Evolutionary conservation across 2,888 invertebrate genomes (phyloP), one percentile per base, ranked within the genome.

Genomic region (Amaurobius ferox): DNA sequence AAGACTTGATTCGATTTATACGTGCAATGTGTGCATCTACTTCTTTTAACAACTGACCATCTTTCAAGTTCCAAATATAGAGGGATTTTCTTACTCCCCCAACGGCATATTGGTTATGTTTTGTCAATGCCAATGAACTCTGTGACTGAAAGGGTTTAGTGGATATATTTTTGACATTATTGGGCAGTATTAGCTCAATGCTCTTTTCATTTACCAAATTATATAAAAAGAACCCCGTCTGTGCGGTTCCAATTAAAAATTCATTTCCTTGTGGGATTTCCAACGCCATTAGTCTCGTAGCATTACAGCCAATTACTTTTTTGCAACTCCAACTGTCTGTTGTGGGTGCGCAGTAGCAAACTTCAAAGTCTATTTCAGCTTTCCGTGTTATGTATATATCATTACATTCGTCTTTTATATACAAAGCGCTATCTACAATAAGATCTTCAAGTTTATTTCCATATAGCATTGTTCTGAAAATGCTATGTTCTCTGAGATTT

Each of bases 11-110:
- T 89, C 97, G 96, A 79, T 99, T 97, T 13, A 99, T 98, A 86
- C 99, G 93, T 0, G 98, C 98, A 90, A 98, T 99, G 91, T 99
- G 99, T 0, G 98, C 99, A 90, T 99, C 98, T 26, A 99, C 92
- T 1, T 97, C 94, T 92, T 98, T 98, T 32, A 98, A 94, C 87
- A 99, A 93, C 88, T 95, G 95, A 0, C 94, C 94, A 0, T 94
- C 95, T 89, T 95, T 94, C 55, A 98, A 93, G 90, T 95, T 95
- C 98, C 98, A 99, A 0, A 99, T 96, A 91, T 98, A 99, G 0
- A 99, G 93, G 91, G 95, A 97, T 91, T 98, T 98, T 89, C 97
- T 94, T 0, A 99, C 98, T 1, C 98, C 98, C 44, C 98, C 98
- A 0, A 99, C 96, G 0, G 98, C 97, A 90, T 97, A 98, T 90